A percentile compares a stretch with the other conserved stretches of the same genome.
phyloP scores from a whole-genome alignment of 2,113 vertebrate species.

The Spermophilus dauricus region DNA sequence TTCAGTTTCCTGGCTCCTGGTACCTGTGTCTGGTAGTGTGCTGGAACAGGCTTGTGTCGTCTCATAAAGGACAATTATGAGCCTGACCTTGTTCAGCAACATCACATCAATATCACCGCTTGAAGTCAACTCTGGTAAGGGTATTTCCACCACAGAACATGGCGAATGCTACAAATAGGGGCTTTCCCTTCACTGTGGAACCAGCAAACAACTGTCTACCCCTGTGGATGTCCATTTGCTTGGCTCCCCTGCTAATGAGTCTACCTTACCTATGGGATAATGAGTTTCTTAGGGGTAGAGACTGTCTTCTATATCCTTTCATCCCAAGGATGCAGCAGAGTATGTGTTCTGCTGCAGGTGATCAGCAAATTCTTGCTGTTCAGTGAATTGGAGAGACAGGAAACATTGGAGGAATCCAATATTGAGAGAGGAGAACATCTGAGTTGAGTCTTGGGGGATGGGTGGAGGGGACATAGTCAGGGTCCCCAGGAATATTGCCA shows the following conservation, averaged over 20 bases:
- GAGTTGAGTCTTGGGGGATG: background rate
- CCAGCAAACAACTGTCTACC: background rate
- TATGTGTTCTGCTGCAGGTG: background rate
- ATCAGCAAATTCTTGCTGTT: background rate
- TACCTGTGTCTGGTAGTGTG: background rate
- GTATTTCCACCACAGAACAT: background rate
- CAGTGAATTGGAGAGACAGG: background rate
- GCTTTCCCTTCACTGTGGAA: background rate
- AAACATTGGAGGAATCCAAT: background rate
- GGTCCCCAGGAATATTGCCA: background rate
- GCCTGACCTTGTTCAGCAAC: background rate
- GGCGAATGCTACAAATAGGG: background rate
- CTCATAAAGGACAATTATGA: background rate
- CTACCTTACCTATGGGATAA: background rate
- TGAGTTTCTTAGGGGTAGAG: background rate
- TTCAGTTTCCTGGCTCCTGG: background rate
- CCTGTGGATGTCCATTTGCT: background rate
- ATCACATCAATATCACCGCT: background rate
- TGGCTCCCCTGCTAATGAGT: background rate
- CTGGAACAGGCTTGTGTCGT: background rate
- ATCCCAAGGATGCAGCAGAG: background rate
- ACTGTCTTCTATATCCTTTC: background rate
- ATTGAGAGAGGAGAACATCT: background rate
- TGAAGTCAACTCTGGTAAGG: background rate
- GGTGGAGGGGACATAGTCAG: background rate